phyloP scores from a whole-genome alignment of 2,113 vertebrate genomes.

The Takifugu bimaculatus region DNA sequence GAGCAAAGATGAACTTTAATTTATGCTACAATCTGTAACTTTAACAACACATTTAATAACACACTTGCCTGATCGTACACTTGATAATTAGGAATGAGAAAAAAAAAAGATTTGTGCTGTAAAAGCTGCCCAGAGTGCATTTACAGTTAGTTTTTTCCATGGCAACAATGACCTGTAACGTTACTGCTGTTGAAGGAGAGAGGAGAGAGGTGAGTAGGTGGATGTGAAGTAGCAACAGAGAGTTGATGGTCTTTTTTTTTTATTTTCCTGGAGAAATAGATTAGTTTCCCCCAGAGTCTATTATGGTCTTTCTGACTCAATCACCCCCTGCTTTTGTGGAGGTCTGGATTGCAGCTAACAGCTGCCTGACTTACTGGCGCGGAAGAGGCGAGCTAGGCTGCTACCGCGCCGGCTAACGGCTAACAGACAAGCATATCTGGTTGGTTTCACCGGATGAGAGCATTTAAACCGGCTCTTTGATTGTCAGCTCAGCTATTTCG shows the following conservation, averaged over 20 bases:
- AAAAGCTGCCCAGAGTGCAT: constrained; percentile 17
- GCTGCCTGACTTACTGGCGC: constrained; percentile 36
- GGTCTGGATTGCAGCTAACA: constrained; percentile 48
- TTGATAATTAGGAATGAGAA: neutral
- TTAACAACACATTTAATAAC: neutral
- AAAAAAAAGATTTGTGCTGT: neutral
- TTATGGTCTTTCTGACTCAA: constrained; percentile 67
- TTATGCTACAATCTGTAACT: too few relatives aligned
- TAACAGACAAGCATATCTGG: constrained; percentile 25
- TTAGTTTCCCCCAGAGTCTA: constrained; percentile 63
- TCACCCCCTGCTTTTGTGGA: constrained; percentile 41
- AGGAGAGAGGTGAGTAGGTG: constrained; percentile 14
- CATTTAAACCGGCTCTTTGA: too few relatives aligned
- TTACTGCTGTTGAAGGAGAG: constrained; percentile 16
- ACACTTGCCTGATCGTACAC: neutral
- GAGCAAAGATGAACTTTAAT: too few relatives aligned
- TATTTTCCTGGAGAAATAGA: constrained; percentile 56
- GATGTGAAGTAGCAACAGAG: constrained; percentile 17
- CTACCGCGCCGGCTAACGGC: constrained; percentile 12
- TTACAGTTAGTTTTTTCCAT: constrained; percentile 37
- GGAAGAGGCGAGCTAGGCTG: constrained; percentile 40
- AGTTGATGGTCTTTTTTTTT: constrained; percentile 24
- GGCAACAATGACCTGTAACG: constrained; percentile 38
- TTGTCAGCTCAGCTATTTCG: too few relatives aligned
- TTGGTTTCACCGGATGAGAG: constrained; percentile 6